Base-by-base conservation (phyloP, 2,113 vertebrate species). In the Hippocampus barbouri region DNA sequence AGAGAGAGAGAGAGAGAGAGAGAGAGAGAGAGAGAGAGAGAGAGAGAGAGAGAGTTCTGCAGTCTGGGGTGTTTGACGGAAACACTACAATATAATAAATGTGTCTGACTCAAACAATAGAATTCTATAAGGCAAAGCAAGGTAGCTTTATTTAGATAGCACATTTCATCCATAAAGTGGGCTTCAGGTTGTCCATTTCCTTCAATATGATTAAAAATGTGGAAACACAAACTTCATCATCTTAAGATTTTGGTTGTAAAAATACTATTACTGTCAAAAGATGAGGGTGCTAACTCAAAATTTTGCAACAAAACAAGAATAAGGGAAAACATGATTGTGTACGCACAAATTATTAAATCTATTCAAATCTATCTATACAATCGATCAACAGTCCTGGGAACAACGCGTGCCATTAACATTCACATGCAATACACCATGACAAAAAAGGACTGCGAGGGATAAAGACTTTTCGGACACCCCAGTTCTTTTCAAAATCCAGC, bases 401-500 rank as follows among this genome's bases (percentile, higher is more conserved):
- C 85, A 86, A 85, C 77, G 74, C 71, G 77, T 76, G 60, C 77
- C 75, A 78, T 86, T 86, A 79, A 87, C 78, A 86, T 82, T 90
- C 82, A 90, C 78, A 90, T 82, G 60, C 83, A 87, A 84, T 90
- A 85, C 57, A 34, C 74, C 79, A 75, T 53, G 53, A 76, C 27
- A 75, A 56, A 74, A 49, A 49, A 49, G 14, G 15, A 41, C 43
- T 66, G 59, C 74, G 41, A 81, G 72, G 75, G 69, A 81, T 79
- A 86, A 76, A 86, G 79, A 69, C 69, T 78, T 71, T 70, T 89
- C 74, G 88, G 89, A 92, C 83, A 88, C 86, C 85, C 83, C 82
- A 86, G 86, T 84, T 89, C 88, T 79, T 89, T 84, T 88, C 81
- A 86, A 80, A 86, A 51, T 69, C 41, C 38, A 63, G 61, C 5